Percentiles rank a stretch among this genome's conserved stretches.
These are phyloP conservation scores for Oostethus manadensis DNA, from an alignment of 2,113 vertebrate genomes.

Conservation along the genomic window DNA sequence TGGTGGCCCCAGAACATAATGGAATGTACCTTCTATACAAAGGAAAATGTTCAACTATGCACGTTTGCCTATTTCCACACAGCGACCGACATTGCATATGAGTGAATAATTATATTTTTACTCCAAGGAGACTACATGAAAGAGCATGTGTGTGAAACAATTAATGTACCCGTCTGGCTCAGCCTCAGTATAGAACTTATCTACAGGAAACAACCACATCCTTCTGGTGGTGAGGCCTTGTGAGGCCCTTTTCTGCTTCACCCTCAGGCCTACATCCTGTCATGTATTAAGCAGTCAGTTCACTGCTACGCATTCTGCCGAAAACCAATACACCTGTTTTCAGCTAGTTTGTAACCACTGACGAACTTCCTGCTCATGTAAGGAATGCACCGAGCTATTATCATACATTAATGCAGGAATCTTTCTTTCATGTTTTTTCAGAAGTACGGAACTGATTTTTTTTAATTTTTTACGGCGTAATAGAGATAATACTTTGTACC, in stretches of 20 bases:
- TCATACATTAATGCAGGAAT: not conserved
- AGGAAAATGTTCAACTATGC: too few species aligned
- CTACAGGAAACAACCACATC: constrained; percentile 72
- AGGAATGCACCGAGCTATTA: not conserved
- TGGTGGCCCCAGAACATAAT: too few species aligned
- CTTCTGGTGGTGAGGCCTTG: constrained; percentile 44
- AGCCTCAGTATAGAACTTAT: constrained; percentile 41
- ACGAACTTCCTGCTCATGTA: constrained; percentile 1
- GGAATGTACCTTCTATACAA: too few species aligned
- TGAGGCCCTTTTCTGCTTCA: constrained; percentile 34
- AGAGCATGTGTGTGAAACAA: not conserved
- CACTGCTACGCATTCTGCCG: not conserved
- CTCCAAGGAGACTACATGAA: not conserved
- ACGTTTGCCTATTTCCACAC: too few species aligned
- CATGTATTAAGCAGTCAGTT: constrained; percentile 36
- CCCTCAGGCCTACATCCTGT: constrained; percentile 56
- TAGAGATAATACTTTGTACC: not conserved
- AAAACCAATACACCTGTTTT: not conserved
- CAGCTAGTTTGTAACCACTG: constrained; percentile 4
- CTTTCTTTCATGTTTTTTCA: too few species aligned
- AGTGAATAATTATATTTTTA: constrained; percentile 1
- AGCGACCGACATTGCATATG: not conserved
- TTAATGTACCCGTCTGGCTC: constrained; percentile 21
- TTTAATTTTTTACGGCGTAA: too few species aligned
- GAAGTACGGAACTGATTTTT: not conserved